Base-by-base conservation (phyloP, 2,888 invertebrate genomes). In the Ichneumon xanthorius region DNA sequence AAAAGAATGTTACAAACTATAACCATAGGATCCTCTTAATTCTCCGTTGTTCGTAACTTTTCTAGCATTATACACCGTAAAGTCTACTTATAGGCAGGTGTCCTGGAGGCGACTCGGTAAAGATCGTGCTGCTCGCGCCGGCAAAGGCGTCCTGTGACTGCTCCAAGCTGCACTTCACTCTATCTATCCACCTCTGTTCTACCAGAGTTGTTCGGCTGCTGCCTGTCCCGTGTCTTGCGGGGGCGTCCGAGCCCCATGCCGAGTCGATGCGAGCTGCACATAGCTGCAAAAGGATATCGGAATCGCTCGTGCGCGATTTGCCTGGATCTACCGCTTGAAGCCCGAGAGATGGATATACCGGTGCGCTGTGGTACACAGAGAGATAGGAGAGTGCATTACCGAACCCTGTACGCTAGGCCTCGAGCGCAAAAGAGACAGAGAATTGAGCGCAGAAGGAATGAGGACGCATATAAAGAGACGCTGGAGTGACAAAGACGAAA, bases 31-130 rank as follows among this genome's bases (percentile, higher is more conserved):
- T 1, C 16, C 26, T 0, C 58, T 19, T 58, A 19, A 55, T 22
- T 55, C 55, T 55, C 7, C 55, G 19, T 19, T 55, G 4, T 22
- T 22, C 58, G 58, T 26, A 14, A 58, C 58, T 22, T 11, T 26
- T 4, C 4, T 7, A 26, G 22, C 58, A 2, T 58, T 45, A 50
- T 63, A 55, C 45, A 55, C 45, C 80, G 72, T 68, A 83, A 87
- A 84, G 89, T 89, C 90, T 88, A 88, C 89, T 90, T 86, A 89
- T 89, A 89, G 88, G 89, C 88, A 89, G 86, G 79, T 86, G 65
- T 87, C 87, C 85, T 88, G 85, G 73, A 82, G 87, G 90, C 91
- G 87, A 88, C 89, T 90, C 92, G 91, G 92, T 91, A 91, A 90
- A 91, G 91, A 92, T 92, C 92, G 91, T 91, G 26, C 91, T 40